Base-by-base conservation (phyloP, 23 tunicate genomes). In the Trididemnum miniatum region DNA sequence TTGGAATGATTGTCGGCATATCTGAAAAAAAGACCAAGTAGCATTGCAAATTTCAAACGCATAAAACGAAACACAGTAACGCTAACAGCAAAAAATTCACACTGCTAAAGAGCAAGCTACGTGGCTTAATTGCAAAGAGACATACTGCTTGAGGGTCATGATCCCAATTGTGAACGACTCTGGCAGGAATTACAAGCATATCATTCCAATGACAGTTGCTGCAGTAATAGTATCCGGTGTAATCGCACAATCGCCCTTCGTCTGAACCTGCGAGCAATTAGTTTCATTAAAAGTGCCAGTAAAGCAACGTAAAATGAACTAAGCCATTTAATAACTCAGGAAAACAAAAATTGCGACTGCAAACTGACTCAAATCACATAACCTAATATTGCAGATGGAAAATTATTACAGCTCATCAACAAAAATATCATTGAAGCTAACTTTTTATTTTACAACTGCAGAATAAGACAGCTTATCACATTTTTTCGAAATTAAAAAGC, bases 201-300 rank as follows among this genome's bases (percentile, higher is more conserved):
- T 93, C 93, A 51, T 93, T 83, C 98, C 98, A 93, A 69, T 93
- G 98, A 62, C 98, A 93, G 59, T 84, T 79, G 12, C 94, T 65
- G 54, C 98, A 93, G 52, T 83, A 93, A 69, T 93, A 93, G 27
- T 37, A 76, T 29, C 98, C 98, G n/a, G 77, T 84, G 86, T 93
- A 93, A 54, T 93, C 89, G 51, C 98, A 93, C 36, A 93, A 37
- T 24, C 84, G 50, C 0, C 86, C 98, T 38, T 76, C 87, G 23
- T 93, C 84, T 20, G 72, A 33, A 57, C 88, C 91, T 65, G 57
- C n/a, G n/a, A n/a, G n/a, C n/a, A n/a, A n/a, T n/a, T n/a, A n/a
- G n/a, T n/a, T n/a, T n/a, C n/a, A n/a, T n/a, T n/a, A n/a, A n/a
- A n/a, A n/a, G n/a, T n/a, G n/a, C n/a, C n/a, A n/a, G n/a, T n/a